Evolutionary conservation across 1,140 invertebrate genomes (phyloP), one percentile per base, ranked within the genome.

Genomic region (Gryon sp.): DNA sequence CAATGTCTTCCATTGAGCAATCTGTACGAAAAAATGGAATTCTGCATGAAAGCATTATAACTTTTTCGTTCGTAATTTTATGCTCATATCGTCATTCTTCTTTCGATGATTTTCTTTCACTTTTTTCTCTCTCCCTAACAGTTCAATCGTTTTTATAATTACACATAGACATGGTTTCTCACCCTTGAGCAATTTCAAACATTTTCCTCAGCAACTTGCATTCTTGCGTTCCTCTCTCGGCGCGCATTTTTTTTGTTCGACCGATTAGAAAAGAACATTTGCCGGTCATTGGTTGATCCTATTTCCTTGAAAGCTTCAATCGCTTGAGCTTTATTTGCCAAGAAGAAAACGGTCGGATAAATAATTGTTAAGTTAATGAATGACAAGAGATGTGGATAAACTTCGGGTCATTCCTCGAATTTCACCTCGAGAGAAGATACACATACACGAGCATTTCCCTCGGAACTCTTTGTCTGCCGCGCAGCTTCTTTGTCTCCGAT

Each of bases 361-460:
- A 76, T 76, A 76, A 80, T 78, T 69, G 76, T 55, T 14, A 34
- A 45, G 50, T 66, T 73, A 77, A 80, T 79, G 60, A 69, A 70
- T 52, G 46, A 50, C 45, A 30, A 20, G 11, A 40, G 38, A 43
- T 50, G 43, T 14, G 62, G 59, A 53, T 30, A 59, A 60, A 68
- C 26, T 15, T 40, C 52, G 59, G 65, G 48, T 55, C 52, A 32
- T 70, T 74, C 68, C 24, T 74, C 52, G 70, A 70, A 70, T 60
- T 32, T 43, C 34, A 9, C 22, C 18, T n/a, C n/a, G n/a, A n/a
- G n/a, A n/a, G n/a, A n/a, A 26, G 4, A 38, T 41, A 55, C 50
- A 78, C 76, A 62, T 52, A 43, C 45, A 19, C 48, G 57, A 70
- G 69, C 70, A 70, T 70, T 78, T 78, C 70, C 72, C 20, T 45